A percentile compares a stretch with the other conserved stretches of the same genome.
These are phyloP conservation scores for Laterallus jamaicensis DNA, from an alignment of 2,113 vertebrate genomes.

Conservation along the genomic window DNA sequence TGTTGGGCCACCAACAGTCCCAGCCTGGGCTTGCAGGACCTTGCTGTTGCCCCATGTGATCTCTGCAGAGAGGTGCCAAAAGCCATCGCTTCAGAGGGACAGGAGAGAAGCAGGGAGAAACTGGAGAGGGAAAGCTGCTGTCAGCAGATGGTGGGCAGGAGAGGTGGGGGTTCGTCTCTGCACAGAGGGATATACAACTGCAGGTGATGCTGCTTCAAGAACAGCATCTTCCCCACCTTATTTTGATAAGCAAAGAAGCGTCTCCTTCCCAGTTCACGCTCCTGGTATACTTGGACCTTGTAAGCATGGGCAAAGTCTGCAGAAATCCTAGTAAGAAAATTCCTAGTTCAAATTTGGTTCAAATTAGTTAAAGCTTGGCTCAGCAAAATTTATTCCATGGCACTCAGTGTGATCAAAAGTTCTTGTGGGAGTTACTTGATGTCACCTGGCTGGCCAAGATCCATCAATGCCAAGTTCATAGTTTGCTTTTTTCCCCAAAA, in stretches of 20 bases:
- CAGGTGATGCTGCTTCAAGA: too few species aligned
- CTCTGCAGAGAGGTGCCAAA: not conserved
- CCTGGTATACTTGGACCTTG: not conserved
- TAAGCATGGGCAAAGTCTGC: not conserved
- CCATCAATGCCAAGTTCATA: not conserved
- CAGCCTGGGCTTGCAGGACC: not conserved
- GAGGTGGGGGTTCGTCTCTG: fast-evolving
- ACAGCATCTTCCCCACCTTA: fast-evolving
- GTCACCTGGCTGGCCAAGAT: not conserved
- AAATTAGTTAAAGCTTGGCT: not conserved
- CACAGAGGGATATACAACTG: fast-evolving
- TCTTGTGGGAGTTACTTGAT: not conserved
- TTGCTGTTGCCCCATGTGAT: fast-evolving
- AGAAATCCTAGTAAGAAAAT: not conserved
- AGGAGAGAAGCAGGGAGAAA: not conserved
- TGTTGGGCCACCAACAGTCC: fast-evolving
- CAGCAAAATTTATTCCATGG: not conserved
- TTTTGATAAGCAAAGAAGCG: too few species aligned
- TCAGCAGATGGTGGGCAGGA: fast-evolving
- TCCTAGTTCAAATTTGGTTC: not conserved
- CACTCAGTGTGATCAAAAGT: not conserved
- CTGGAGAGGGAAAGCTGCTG: not conserved
- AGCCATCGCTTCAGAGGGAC: not conserved
- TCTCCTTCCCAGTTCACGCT: not conserved
- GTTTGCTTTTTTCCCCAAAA: not conserved